These are phyloP conservation scores for Neofelis nebulosa DNA, from an alignment of 2,113 vertebrate species.

Conservation along the genomic window DNA sequence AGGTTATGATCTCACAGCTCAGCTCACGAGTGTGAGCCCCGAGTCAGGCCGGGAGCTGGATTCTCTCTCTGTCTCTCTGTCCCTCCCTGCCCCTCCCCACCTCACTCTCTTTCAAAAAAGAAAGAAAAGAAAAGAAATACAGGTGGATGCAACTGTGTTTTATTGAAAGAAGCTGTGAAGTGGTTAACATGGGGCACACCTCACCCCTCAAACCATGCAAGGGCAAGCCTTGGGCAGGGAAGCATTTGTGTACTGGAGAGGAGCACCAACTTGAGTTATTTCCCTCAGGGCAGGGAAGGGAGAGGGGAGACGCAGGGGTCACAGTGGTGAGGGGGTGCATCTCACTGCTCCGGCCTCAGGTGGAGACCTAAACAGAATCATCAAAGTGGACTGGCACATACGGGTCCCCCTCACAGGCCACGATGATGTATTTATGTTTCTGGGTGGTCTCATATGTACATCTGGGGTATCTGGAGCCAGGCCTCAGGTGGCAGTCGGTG, in stretches of 20 bases:
- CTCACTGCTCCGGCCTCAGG: not conserved
- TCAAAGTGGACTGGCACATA: constrained; percentile 56
- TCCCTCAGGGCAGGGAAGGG: not conserved
- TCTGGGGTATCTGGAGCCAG: constrained; percentile 48
- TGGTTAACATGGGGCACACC: not conserved
- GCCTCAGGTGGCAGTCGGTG: constrained; percentile 30
- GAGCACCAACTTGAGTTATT: not conserved
- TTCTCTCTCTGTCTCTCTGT: no score
- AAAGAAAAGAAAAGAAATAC: not conserved
- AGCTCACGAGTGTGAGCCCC: no score
- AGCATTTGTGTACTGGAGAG: no score
- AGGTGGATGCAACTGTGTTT: not conserved
- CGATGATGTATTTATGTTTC: constrained; percentile 8
- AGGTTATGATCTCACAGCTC: no score
- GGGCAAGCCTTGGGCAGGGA: not conserved
- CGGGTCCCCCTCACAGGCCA: constrained; percentile 62
- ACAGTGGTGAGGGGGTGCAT: not conserved
- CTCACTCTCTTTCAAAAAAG: no score
- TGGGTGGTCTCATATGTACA: constrained; percentile 21
- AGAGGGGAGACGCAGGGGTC: not conserved
- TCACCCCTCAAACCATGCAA: not conserved
- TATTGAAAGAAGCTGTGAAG: constrained; percentile 58
- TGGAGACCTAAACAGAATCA: not conserved
- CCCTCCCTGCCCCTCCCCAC: no score
- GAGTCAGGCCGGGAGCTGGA: no score